Base-by-base conservation (phyloP, 2,888 invertebrate genomes). In the Dicyrtomina minuta region DNA sequence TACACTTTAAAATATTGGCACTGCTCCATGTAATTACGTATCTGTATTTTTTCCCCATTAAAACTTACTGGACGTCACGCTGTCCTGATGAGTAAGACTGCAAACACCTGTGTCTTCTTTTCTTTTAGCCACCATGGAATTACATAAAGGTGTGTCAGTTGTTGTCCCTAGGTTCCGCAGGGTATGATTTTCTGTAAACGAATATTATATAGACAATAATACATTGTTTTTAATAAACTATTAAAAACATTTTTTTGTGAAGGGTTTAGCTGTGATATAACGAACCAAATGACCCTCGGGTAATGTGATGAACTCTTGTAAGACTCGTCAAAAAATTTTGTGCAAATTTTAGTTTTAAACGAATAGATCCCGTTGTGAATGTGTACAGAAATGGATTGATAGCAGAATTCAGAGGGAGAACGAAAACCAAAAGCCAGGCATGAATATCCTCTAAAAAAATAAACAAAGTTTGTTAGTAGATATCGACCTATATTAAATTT, bases 341-440 rank as follows among this genome's bases (percentile, higher is more conserved):
- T 15, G 62, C 22, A 20, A 61, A 62, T 44, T 55, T 53, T 3
- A 53, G 55, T 44, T 55, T 53, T 8, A 53, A 55, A 3, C 72
- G 68, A 24, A 71, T 65, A 17, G 68, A 70, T 12, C 68, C 66
- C 12, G 88, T 88, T 0, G 88, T 88, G 75, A 89, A 88, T 17
- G 88, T 89, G 78, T 89, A 89, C 12, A 89, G 81, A 22, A 88
- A 79, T 0, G 89, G 89, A 81, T 89, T 89, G 0, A 88, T 82
- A 0, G 88, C 87, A 1, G 88, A 87, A 79, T 89, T 89, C 1
- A 89, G 83, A 5, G 89, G 89, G 24, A 89, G 80, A 65, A 89
- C 84, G 73, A 88, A 87, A n/a, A 89, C 85, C 4, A 88, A 86
- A 26, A 88, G 80, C 87, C 87, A 88, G 15, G 87, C 87, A 77